Evolutionary conservation across 2,888 invertebrate species (phyloP).

Genomic region (Drosophila merina): DNA sequence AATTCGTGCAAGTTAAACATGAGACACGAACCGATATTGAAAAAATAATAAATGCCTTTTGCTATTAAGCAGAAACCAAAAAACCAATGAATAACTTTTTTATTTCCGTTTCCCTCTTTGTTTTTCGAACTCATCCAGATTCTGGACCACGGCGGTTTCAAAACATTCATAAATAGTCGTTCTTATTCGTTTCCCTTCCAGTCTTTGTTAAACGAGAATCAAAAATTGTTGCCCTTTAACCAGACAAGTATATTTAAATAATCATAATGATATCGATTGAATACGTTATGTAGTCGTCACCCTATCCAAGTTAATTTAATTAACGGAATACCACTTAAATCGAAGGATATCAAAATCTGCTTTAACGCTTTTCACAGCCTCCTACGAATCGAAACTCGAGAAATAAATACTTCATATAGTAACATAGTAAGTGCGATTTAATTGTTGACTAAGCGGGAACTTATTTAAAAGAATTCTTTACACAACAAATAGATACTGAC

Average conservation of each 20-base stretch:
- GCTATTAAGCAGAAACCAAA: conserved; percentile 55
- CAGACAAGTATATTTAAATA: conserved; percentile 31
- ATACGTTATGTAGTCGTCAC: conserved; percentile 51
- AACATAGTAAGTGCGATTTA: conserved; percentile 46
- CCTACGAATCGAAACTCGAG: conserved; percentile 41
- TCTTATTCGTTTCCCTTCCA: conserved; percentile 4
- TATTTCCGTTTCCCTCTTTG: conserved; percentile 17
- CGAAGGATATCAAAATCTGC: conserved; percentile 38
- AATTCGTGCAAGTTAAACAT: conserved; percentile 28
- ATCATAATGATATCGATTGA: conserved; percentile 35
- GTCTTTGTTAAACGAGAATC: conserved; percentile 36
- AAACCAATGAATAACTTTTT: conserved; percentile 26
- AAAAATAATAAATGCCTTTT: conserved; percentile 59
- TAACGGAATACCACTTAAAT: conserved; percentile 52
- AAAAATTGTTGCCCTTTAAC: conserved; percentile 62
- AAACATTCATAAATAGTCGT: conserved; percentile 31
- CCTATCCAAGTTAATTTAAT: conserved; percentile 72
- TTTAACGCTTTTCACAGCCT: conserved; percentile 61
- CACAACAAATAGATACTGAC: conserved; percentile 20
- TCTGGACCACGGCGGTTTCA: conserved; percentile 68
- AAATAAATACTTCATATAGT: conserved; percentile 37
- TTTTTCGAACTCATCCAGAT: conserved; percentile 7
- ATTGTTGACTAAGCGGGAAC: conserved; percentile 67
- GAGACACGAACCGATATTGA: conserved; percentile 39
- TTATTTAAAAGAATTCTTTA: conserved; percentile 65